Base-by-base conservation (phyloP, 1,140 invertebrate species). In the Pseudomyrmex gracilis region DNA sequence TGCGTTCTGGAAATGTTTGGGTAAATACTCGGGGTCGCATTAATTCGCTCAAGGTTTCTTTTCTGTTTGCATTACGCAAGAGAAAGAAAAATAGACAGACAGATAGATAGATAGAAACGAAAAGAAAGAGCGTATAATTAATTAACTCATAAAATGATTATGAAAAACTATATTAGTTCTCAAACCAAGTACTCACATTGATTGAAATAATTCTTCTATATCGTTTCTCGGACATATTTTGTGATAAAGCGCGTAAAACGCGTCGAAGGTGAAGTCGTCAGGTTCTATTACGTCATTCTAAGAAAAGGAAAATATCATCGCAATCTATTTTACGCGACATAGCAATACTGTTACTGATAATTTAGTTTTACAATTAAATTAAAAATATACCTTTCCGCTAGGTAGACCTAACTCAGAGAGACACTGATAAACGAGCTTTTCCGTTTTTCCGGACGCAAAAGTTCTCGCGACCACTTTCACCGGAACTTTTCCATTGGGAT, bases 161-260 rank as follows among this genome's bases (percentile, higher is more conserved):
- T 34, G 7, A 45, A 58, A 20, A 73, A 12, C 24, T 10, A 5
- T n/a, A 2, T 76, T 34, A 51, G 15, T 63, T 53, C 1, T 57
- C 22, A n/a, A 47, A 68, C 24, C 9, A 9, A 13, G 57, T 80
- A 97, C 98, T 97, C 95, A 99, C 99, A 99, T 97, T 64, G 97
- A 97, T 93, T 98, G 97, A 93, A 99, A 99, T 5, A 99, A 95
- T 94, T 99, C 99, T 94, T 99, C 99, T 88, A 99, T 99, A 93
- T 99, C 99, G 91, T 99, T 99, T 86, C 99, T 96, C 9, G 99
- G 99, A 94, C 99, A 99, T 89, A 99, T 99, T 95, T 99, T 99
- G 93, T 99, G 99, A 94, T 99, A 99, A 0, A 99, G 95, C 57
- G 97, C 97, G 95, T 99, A 99, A 94, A 99, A 99, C 92, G 99